phyloP scores from a whole-genome alignment of 2,113 vertebrate species.

The Neoarius graeffei region DNA sequence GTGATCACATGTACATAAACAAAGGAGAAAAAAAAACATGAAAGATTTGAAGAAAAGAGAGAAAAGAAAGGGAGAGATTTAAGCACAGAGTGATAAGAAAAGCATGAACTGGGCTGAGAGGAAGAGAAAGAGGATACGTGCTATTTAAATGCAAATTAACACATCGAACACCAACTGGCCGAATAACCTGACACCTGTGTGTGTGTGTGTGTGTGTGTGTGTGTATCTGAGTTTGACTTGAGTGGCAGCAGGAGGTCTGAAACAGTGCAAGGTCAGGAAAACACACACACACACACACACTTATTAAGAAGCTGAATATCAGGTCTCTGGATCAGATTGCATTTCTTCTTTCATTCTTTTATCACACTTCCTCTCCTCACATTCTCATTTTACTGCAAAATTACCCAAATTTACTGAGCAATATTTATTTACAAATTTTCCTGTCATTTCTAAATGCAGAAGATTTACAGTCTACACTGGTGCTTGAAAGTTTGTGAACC shows the following conservation, averaged over 20 bases:
- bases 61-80: conserved; percentile 43
- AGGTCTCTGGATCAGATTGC: background rate
- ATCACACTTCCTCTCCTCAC: no score
- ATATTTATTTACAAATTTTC: no score
- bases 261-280: background rate
- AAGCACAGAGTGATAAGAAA: background rate
- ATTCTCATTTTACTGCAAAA: no score
- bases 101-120: conserved; percentile 36
- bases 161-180: conserved; percentile 76
- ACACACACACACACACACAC: background rate
- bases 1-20: background rate
- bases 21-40: background rate
- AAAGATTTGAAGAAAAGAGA: background rate
- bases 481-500: no score
- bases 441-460: no score
- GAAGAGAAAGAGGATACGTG: conserved; percentile 70
- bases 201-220: conserved; percentile 38
- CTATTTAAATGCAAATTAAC: conserved; percentile 73
- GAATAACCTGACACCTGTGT: conserved; percentile 69
- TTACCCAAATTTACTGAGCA: no score
- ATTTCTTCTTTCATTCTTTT: no score
- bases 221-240: conserved; percentile 8
- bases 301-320: background rate
- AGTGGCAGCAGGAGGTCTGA: background rate
- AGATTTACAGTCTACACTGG: no score